Base-by-base conservation (phyloP, 2,113 vertebrate genomes). In the Salvelinus fontinalis region DNA sequence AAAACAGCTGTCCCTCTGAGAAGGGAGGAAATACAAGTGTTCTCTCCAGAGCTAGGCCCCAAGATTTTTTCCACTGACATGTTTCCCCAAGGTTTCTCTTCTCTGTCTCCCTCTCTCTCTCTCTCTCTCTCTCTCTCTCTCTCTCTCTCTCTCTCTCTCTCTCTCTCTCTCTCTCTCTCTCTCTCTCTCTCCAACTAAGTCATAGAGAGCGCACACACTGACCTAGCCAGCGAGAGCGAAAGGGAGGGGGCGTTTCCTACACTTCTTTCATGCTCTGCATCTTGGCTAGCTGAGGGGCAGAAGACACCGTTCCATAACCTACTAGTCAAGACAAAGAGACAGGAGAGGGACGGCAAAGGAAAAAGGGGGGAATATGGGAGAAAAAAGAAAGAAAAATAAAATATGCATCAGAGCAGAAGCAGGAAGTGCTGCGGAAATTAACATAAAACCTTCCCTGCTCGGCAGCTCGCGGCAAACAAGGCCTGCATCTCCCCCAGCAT, bases 181-280 rank as follows among this genome's bases (percentile, higher is more conserved):
- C 70, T 75, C 24, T 20, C 60, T 44, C 2, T 44, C 39, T 11
- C 39, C 8, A 44, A 44, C 39, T 44, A 44, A 44, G 39, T 44
- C 39, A 13, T 39, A 49, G 4, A 24, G 24, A 44, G 39, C 8
- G 0, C 39, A 12, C 8, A 44, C 39, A 44, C 39, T 11, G 39
- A 44, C 34, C 65, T 87, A 89, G 75, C 27, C n/a, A 27, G 65
- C 31, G 70, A 22, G 8, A 86, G 79, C 13, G 29, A 78, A 39
- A 39, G 39, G 2, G 9, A 11, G 39, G 39, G 9, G 39, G 62
- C 73, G 93, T 94, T 95, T 95, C 94, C 94, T 90, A 85, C 84
- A 83, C 87, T 16, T 16, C 84, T 88, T 85, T 81, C 68, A 64
- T 83, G 76, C 83, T 90, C 91, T 93, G 85, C 81, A 93, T 92